Evolutionary conservation across 2,888 invertebrate genomes (phyloP).

Genomic region (Notocelia uddmanniana): DNA sequence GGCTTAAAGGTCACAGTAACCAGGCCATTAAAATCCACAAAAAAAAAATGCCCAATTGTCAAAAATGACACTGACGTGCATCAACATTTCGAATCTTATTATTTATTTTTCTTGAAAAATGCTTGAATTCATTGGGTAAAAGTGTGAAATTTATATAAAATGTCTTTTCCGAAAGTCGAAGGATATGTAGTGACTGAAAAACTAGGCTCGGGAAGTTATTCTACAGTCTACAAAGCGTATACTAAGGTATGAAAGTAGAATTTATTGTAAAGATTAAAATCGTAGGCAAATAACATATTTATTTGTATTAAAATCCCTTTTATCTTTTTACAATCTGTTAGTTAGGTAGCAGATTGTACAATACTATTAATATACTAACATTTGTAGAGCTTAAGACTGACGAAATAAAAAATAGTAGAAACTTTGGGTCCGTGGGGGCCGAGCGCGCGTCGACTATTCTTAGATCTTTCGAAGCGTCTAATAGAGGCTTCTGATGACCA

Average conservation of each 20-base stretch:
- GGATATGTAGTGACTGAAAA: slow-evolving; percentile 90
- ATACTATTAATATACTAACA: background rate
- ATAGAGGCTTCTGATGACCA: too few species aligned
- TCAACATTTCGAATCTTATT: background rate
- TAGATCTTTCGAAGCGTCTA: too few species aligned
- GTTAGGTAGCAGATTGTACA: background rate
- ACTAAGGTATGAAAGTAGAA: slow-evolving; percentile 83
- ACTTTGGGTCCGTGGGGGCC: too few species aligned
- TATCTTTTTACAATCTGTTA: slow-evolving; percentile 19
- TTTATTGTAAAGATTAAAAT: background rate
- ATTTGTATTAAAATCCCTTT: slow-evolving; percentile 28
- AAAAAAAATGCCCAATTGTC: too few species aligned
- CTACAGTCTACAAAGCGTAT: slow-evolving; percentile 93
- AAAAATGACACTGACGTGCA: slow-evolving; percentile 11
- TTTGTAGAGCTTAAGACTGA: background rate
- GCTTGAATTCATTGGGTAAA: background rate
- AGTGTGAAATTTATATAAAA: slow-evolving; percentile 53
- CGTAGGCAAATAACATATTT: slow-evolving; percentile 20
- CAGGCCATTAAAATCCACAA: too few species aligned
- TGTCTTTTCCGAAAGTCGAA: slow-evolving; percentile 86
- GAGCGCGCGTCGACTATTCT: too few species aligned
- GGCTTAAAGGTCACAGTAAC: too few species aligned
- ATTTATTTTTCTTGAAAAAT: slow-evolving; percentile 31
- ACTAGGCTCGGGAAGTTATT: slow-evolving; percentile 93
- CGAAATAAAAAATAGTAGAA: too few species aligned